A percentile compares a stretch with the other conserved stretches of the same genome.
phyloP scores from a whole-genome alignment of 2,888 invertebrate species.

The Noctua pronuba region DNA sequence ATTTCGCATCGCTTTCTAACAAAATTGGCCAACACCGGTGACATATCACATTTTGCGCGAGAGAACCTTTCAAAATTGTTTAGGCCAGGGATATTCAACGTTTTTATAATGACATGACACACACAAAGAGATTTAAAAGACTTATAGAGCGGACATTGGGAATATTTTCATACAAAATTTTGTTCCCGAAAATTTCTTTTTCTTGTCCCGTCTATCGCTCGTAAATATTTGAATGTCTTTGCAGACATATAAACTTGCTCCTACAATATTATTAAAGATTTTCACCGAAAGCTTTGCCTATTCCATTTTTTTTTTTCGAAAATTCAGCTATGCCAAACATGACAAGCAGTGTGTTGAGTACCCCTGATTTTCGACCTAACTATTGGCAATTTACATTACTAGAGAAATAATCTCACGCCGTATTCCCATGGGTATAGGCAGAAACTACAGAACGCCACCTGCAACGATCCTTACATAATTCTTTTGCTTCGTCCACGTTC shows the following conservation, averaged over 20 bases:
- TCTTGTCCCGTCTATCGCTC: no score
- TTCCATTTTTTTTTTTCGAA: background rate
- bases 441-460: background rate
- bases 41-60: background rate
- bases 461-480: background rate
- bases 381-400: conserved; percentile 17
- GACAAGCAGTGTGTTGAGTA: background rate
- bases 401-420: background rate
- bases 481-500: background rate
- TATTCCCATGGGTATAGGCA: background rate
- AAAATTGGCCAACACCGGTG: background rate
- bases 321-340: background rate
- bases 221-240: background rate
- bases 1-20: background rate
- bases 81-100: conserved; percentile 26
- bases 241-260: conserved; percentile 3
- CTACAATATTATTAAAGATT: conserved; percentile 6
- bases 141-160: no score
- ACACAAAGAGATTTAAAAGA: background rate
- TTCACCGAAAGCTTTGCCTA: background rate
- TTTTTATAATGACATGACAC: conserved; percentile 8
- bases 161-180: background rate
- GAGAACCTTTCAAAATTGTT: conserved; percentile 7
- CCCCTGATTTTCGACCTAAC: background rate
- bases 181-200: no score